Evolutionary conservation across 2,888 invertebrate genomes (phyloP).

Genomic region (Oasisia sp.): DNA sequence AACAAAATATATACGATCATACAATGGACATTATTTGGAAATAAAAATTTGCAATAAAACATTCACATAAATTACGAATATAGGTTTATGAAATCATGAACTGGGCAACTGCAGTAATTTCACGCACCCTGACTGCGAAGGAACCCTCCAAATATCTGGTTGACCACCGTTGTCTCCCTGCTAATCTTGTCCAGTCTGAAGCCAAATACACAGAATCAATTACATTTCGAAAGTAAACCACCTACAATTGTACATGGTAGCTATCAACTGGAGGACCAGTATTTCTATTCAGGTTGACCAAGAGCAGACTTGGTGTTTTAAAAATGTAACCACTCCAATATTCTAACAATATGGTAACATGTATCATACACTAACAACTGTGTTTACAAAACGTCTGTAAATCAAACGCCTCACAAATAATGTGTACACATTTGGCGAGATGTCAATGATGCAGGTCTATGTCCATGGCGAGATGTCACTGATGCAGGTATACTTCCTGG

Average conservation of each 20-base stretch:
- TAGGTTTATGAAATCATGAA: neutral
- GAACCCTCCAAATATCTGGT: conserved; percentile 97
- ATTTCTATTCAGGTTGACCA: neutral
- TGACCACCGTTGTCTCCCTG: conserved; percentile 94
- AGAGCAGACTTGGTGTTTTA: no score
- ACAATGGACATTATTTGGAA: no score
- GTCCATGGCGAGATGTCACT: no score
- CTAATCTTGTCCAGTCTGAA: conserved; percentile 82
- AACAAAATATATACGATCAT: no score
- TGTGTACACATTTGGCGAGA: no score
- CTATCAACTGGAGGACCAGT: neutral
- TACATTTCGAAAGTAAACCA: neutral
- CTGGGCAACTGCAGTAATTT: neutral
- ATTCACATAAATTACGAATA: neutral
- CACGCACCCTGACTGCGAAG: conserved; percentile 79
- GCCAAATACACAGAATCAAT: conserved; percentile 42
- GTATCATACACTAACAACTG: no score
- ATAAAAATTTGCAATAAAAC: neutral
- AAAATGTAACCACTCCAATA: no score
- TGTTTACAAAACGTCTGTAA: no score
- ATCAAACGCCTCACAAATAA: no score
- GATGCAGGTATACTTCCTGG: no score
- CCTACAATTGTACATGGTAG: neutral
- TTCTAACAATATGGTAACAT: no score
- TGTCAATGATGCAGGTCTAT: no score